Percentiles rank a stretch among this genome's conserved stretches.
Conservation (phyloP, 2,888 invertebrate species). For the Watsonalla binaria region DNA sequence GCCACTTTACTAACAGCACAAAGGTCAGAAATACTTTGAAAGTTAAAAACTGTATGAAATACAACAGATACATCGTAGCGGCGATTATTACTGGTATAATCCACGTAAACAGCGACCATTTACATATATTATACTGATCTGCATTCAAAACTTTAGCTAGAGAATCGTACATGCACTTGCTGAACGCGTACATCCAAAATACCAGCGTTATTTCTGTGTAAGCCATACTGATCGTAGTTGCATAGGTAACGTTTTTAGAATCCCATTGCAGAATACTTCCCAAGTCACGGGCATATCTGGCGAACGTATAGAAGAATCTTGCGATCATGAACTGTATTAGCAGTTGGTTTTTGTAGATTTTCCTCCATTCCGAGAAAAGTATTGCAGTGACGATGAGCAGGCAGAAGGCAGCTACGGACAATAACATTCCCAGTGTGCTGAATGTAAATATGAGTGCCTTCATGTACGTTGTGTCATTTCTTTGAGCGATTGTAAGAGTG, state of each 20-base stretch:
- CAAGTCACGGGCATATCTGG: slow-evolving; percentile 42
- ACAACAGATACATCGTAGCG: slow-evolving; percentile 16
- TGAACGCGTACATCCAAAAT: slow-evolving; percentile 63
- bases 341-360: slow-evolving; percentile 56
- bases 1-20: slow-evolving; percentile 53
- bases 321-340: slow-evolving; percentile 60
- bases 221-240: slow-evolving; percentile 30
- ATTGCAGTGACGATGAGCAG: slow-evolving; percentile 50
- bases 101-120: slow-evolving; percentile 47
- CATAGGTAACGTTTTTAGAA: slow-evolving; percentile 14
- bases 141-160: slow-evolving; percentile 52
- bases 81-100: slow-evolving; percentile 32
- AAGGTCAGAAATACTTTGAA: slow-evolving; percentile 30
- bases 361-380: slow-evolving; percentile 58
- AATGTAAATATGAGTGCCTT: slow-evolving; percentile 28
- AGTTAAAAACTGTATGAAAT: slow-evolving; percentile 13
- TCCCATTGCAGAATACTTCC: background rate
- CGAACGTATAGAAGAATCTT: slow-evolving; percentile 45
- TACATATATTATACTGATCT: slow-evolving; percentile 30
- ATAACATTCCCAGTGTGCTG: slow-evolving; percentile 45
- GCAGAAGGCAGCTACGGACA: slow-evolving; percentile 41
- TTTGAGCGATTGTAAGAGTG: slow-evolving; percentile 18
- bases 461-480: slow-evolving; percentile 22
- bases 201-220: slow-evolving; percentile 54
- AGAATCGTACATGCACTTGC: slow-evolving; percentile 51